Conservation (phyloP, 2,888 invertebrate genomes). For the Drosophila percnosoma region DNA sequence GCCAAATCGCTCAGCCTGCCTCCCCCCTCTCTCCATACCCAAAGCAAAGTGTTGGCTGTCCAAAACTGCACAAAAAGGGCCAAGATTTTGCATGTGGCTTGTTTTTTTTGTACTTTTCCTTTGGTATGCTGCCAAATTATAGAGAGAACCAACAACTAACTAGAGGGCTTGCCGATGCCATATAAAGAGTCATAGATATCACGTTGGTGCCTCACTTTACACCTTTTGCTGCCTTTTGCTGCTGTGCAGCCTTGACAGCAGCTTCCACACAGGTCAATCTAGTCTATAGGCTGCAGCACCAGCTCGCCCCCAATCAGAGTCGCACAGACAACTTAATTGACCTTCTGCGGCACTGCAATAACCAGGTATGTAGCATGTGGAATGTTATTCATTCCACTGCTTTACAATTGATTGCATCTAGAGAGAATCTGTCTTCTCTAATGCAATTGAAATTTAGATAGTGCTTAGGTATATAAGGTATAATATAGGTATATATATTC, state of each 20-base stretch:
- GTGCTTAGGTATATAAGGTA: background rate
- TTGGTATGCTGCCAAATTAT: conserved; percentile 53
- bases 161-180: conserved; percentile 31
- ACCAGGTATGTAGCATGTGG: conserved; percentile 23
- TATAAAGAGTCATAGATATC: conserved; percentile 60
- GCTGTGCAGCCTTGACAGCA: conserved; percentile 63
- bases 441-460: background rate
- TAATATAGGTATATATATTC: no score
- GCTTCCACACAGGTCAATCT: conserved; percentile 37
- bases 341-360: conserved; percentile 11
- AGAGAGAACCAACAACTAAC: conserved; percentile 35
- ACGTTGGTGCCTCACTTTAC: conserved; percentile 17
- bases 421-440: background rate
- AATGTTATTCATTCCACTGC: conserved; percentile 24
- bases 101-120: conserved; percentile 3
- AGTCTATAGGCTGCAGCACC: background rate
- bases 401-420: background rate
- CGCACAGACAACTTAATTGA: conserved; percentile 62
- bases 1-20: background rate
- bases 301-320: conserved; percentile 29
- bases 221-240: conserved; percentile 29
- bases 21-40: background rate
- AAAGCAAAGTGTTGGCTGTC: conserved; percentile 61
- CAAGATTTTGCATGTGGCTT: conserved; percentile 54
- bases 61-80: conserved; percentile 49